These are phyloP conservation scores for Gadus chalcogrammus DNA, from an alignment of 2,113 vertebrate species.

Conservation along the genomic window DNA sequence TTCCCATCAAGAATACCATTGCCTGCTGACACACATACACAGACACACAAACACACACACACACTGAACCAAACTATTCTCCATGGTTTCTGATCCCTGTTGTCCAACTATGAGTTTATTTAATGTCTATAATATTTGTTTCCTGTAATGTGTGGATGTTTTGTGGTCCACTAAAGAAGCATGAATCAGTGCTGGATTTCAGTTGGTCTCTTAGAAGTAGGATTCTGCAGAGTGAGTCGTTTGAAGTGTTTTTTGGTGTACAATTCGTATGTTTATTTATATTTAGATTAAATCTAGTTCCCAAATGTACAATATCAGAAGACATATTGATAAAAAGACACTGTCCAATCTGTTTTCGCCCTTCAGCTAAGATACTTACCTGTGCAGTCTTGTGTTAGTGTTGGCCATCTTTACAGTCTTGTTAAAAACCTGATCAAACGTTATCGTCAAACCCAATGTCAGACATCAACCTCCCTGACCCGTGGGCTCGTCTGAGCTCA, in stretches of 20 bases:
- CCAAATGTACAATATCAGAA: not conserved
- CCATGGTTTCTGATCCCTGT: conserved; percentile 8
- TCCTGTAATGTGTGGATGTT: conserved; percentile 81
- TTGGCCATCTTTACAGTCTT: not conserved
- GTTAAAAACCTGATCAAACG: too few species aligned
- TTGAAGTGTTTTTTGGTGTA: conserved; percentile 21
- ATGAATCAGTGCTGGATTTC: conserved; percentile 40
- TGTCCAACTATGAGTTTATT: conserved; percentile 38
- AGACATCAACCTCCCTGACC: too few species aligned
- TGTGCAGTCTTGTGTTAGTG: not conserved
- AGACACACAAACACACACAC: not conserved
- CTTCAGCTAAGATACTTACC: not conserved
- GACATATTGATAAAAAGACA: not conserved
- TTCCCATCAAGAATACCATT: conserved; percentile 1
- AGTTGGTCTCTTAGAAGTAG: conserved; percentile 20
- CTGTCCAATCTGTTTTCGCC: too few species aligned
- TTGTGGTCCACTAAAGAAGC: conserved; percentile 72
- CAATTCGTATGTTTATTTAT: conserved; percentile 12
- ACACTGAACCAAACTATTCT: conserved; percentile 11
- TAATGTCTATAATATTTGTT: conserved; percentile 49
- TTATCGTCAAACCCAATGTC: too few species aligned
- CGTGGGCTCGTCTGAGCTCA: too few species aligned
- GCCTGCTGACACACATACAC: conserved; percentile 19
- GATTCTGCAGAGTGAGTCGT: conserved; percentile 21
- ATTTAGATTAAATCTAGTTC: conserved; percentile 18